Percentiles rank a stretch among this genome's conserved stretches.
These are phyloP conservation scores for Buceros bicornis DNA, from an alignment of 2,797 vertebrate genomes.

Conservation along the genomic window DNA sequence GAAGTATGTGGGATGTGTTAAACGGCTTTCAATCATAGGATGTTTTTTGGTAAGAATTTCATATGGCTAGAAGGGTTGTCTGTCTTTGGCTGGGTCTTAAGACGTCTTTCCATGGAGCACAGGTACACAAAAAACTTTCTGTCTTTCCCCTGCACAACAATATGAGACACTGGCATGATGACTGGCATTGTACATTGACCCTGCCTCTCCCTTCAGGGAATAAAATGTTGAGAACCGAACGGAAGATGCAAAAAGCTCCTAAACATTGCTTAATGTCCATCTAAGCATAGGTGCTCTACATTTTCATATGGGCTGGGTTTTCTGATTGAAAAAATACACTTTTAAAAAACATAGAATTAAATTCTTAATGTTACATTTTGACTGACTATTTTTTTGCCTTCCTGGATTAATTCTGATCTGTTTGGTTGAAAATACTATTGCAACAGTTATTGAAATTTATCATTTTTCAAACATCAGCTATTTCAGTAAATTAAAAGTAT, in stretches of 20 bases:
- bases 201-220: neutral
- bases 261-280: neutral
- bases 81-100: neutral
- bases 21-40: neutral
- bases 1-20: neutral
- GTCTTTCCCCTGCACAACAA: neutral
- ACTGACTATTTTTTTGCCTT: neutral
- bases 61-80: neutral
- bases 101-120: neutral
- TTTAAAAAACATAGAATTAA: neutral
- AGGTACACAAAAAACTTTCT: neutral
- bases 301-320: neutral
- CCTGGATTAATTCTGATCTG: neutral
- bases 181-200: neutral
- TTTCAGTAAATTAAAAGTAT: slow-evolving; percentile 37
- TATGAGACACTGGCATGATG: neutral
- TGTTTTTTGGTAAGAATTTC: neutral
- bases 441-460: neutral
- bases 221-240: neutral
- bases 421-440: neutral
- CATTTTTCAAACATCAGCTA: neutral
- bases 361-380: neutral
- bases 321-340: neutral
- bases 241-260: neutral
- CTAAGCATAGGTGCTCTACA: neutral